Evolutionary conservation across 2,113 vertebrate species (phyloP).

Genomic region (Lipotes vexillifer): DNA sequence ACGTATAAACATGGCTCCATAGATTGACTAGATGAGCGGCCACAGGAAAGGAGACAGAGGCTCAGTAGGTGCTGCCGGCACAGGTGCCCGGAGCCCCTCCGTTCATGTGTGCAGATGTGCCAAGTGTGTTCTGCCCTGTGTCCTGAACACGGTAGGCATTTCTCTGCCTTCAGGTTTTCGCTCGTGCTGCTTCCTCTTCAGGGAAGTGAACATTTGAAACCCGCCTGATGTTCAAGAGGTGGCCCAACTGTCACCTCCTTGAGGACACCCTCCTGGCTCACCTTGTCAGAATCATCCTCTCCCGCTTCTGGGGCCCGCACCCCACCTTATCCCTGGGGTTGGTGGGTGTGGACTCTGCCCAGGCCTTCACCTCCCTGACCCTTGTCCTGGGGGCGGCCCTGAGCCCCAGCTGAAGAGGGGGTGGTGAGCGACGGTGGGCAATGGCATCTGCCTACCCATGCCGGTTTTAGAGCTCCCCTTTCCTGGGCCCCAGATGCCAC

Average conservation of each 20-base stretch:
- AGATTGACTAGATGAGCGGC: background rate
- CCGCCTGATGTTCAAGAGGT: background rate
- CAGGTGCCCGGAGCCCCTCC: background rate
- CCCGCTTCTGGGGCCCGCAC: too few species aligned
- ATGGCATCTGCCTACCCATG: accelerated
- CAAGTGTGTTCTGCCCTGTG: accelerated
- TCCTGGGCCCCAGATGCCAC: background rate
- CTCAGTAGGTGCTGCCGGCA: background rate
- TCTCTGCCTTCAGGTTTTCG: background rate
- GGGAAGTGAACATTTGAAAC: background rate
- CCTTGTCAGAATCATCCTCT: accelerated
- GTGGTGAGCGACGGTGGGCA: background rate
- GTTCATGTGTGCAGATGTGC: accelerated
- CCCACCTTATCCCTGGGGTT: too few species aligned
- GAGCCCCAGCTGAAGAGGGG: background rate
- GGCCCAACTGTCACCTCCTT: background rate
- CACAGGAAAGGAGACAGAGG: background rate
- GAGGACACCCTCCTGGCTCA: background rate
- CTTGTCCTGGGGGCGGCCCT: background rate
- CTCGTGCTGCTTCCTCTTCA: background rate
- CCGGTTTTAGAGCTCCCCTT: background rate
- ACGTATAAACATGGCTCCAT: slow-evolving; percentile 39
- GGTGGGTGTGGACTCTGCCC: accelerated
- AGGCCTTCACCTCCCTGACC: too few species aligned
- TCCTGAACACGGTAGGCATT: accelerated